Base-by-base conservation (phyloP, 2,888 invertebrate species). In the Thymelicus acteon region DNA sequence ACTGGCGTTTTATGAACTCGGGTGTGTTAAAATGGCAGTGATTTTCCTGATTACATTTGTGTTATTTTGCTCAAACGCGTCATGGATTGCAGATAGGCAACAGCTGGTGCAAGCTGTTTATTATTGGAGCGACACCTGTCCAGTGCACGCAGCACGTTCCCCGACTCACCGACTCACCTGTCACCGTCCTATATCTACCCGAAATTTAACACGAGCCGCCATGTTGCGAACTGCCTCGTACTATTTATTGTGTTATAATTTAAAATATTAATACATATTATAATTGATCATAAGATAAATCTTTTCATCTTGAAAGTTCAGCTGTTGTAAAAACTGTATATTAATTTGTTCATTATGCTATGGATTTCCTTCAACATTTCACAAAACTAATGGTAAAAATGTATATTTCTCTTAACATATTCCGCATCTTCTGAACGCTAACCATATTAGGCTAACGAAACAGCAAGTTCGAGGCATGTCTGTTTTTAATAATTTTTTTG, bases 401-500 rank as follows among this genome's bases (percentile, higher is more conserved):
- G 31, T 24, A 57, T 15, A 31, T 37, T 52, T 52, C 52, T 40
- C 3, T 64, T 54, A 60, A 60, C 60, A 60, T 60, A 40, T 39
- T 60, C 15, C 10, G 19, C 37, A 63, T 49, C n/a, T 63, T 37
- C 54, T 47, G 60, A 66, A 39, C 52, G 40, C 67, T 69, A 68
- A 63, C 58, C 73, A 70, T 76, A 72, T 72, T 76, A 74, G 72
- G 72, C 75, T 76, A 75, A 77, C 75, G 75, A 75, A 80, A 80
- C 82, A 84, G 84, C 86, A 87, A 85, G 78, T 84, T 84, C 81
- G 82, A 83, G 85, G 80, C 79, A 79, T 10, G 24, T 52, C 7
- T 52, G 10, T 5, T 7, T 7, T 15, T 6, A 10, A 49, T 49
- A 49, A 3, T 15, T 49, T 15, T 31, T 31, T 31, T 2, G 5